A percentile compares a stretch with the other conserved stretches of the same genome.
Conservation (phyloP, 2,888 invertebrate species). For the Drosophila testacea region DNA sequence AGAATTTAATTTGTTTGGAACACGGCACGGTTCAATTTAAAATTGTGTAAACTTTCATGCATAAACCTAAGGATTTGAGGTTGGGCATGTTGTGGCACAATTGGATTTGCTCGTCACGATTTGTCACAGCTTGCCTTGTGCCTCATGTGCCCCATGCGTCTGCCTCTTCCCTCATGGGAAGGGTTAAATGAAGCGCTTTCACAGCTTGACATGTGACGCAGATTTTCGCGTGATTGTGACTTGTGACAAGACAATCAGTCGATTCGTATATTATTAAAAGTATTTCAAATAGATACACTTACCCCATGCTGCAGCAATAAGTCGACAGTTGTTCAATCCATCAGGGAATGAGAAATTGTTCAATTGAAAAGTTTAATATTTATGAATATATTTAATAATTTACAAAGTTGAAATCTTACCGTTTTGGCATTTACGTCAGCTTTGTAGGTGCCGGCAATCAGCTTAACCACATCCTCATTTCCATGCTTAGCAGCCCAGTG, state of each 20-base stretch:
- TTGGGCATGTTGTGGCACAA: slow-evolving; percentile 55
- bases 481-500: slow-evolving; percentile 99
- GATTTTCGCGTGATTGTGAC: slow-evolving; percentile 72
- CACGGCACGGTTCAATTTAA: slow-evolving; percentile 78
- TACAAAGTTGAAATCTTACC: slow-evolving; percentile 85
- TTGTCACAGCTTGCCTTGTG: slow-evolving; percentile 68
- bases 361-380: slow-evolving; percentile 2
- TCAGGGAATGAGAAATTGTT: neutral
- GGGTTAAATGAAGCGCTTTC: slow-evolving; percentile 60
- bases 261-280: slow-evolving; percentile 69
- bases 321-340: slow-evolving; percentile 34
- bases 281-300: slow-evolving; percentile 68
- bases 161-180: slow-evolving; percentile 52
- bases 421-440: slow-evolving; percentile 94
- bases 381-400: slow-evolving; percentile 1
- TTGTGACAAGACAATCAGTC: slow-evolving; percentile 72
- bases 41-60: slow-evolving; percentile 74
- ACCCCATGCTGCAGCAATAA: slow-evolving; percentile 80
- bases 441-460: slow-evolving; percentile 94
- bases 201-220: slow-evolving; percentile 71
- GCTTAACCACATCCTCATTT: slow-evolving; percentile 94
- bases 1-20: slow-evolving; percentile 75
- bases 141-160: slow-evolving; percentile 9
- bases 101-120: slow-evolving; percentile 76
- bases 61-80: slow-evolving; percentile 60